A percentile compares a stretch with the other conserved stretches of the same genome.
phyloP scores from a whole-genome alignment of 2,113 vertebrate genomes.

The Cricetomys ansorgei region DNA sequence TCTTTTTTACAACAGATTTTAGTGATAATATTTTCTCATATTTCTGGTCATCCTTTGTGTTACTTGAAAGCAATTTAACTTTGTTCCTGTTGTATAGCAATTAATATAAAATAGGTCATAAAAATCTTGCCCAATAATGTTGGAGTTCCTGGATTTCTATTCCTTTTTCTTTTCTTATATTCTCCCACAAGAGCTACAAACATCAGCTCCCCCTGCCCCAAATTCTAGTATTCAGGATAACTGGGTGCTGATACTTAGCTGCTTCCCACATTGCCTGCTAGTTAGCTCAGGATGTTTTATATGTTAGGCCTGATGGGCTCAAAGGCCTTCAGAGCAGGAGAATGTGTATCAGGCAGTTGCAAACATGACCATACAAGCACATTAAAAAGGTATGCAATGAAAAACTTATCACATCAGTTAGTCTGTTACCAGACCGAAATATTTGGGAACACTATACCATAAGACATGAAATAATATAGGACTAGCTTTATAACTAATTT shows the following conservation, averaged over 20 bases:
- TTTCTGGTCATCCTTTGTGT: background rate
- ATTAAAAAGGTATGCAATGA: constrained; percentile 42
- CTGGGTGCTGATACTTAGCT: background rate
- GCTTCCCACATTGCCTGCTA: background rate
- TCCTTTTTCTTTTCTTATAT: background rate
- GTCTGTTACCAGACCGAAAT: constrained; percentile 49
- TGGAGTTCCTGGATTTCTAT: background rate
- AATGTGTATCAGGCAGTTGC: background rate
- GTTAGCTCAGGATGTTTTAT: background rate
- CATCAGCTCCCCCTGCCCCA: background rate
- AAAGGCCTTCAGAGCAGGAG: background rate
- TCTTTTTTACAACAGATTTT: background rate
- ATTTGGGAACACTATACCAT: constrained; percentile 35
- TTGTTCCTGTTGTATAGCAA: background rate
- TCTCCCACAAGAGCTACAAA: background rate
- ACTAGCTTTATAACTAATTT: constrained; percentile 29
- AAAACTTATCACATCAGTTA: background rate
- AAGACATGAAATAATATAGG: constrained; percentile 48
- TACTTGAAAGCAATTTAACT: constrained; percentile 28
- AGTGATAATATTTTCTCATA: background rate
- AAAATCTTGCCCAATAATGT: background rate
- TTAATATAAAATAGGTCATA: background rate
- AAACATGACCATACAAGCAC: background rate
- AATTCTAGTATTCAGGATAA: background rate
- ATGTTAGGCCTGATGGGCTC: background rate